Conservation (phyloP, 1,140 invertebrate species). For the Zaprionus kolodkinae region DNA sequence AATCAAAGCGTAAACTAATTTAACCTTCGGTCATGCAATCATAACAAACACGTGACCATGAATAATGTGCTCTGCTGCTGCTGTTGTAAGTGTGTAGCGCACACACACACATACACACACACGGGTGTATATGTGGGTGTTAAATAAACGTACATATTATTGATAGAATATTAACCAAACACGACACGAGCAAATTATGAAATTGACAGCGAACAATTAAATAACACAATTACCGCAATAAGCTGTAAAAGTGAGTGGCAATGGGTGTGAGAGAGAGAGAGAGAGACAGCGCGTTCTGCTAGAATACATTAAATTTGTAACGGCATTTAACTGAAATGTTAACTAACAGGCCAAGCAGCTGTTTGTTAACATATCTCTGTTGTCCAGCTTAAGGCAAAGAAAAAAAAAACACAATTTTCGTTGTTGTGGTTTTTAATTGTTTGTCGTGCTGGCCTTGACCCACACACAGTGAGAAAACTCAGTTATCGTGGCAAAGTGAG, state of each 20-base stretch:
- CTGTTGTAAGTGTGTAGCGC: slow-evolving; percentile 1
- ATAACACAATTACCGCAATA: slow-evolving; percentile 33
- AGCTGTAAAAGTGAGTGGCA: background rate
- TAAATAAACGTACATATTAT: slow-evolving; percentile 15
- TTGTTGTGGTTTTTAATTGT: slow-evolving; percentile 34
- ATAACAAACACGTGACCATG: slow-evolving; percentile 71
- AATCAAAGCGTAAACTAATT: slow-evolving; percentile 78
- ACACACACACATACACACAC: background rate
- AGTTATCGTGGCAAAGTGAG: background rate
- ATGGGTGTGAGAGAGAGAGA: background rate
- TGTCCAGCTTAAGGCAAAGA: background rate
- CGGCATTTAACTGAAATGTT: slow-evolving; percentile 26
- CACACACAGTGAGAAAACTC: slow-evolving; percentile 39
- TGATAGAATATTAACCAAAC: slow-evolving; percentile 20
- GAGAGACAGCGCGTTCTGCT: background rate
- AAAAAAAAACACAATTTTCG: background rate
- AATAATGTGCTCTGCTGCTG: slow-evolving; percentile 18
- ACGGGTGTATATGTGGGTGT: background rate
- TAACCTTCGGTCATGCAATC: slow-evolving; percentile 62
- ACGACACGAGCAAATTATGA: slow-evolving; percentile 21
- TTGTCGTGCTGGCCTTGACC: slow-evolving; percentile 59
- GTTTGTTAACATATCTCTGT: background rate
- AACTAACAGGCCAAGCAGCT: slow-evolving; percentile 2
- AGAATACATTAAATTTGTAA: slow-evolving; percentile 18
- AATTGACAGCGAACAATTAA: slow-evolving; percentile 23